Evolutionary conservation across 1,140 invertebrate genomes (phyloP).

Genomic region (Drosophila arizonae): DNA sequence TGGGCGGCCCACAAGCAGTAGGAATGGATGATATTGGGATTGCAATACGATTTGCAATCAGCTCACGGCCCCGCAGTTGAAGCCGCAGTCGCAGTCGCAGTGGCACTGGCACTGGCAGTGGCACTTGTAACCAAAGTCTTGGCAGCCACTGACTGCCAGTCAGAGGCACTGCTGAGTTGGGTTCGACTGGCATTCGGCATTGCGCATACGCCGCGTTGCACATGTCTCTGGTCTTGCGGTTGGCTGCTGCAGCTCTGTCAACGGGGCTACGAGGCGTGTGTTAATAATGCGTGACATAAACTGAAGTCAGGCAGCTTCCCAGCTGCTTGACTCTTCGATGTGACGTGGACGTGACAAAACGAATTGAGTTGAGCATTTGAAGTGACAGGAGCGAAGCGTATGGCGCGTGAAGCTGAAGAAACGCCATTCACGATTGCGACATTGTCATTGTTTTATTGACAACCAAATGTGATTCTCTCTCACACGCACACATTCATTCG

Average conservation of each 20-base stretch:
- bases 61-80: conserved; percentile 59
- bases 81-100: conserved; percentile 4
- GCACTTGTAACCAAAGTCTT: conserved; percentile 4
- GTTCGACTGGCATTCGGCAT: conserved; percentile 33
- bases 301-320: conserved; percentile 52
- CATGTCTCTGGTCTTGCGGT: conserved; percentile 30
- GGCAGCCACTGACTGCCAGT: conserved; percentile 13
- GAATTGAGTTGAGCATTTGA: conserved; percentile 77
- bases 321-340: conserved; percentile 39
- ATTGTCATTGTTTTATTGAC: conserved; percentile 61
- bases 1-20: conserved; percentile 23
- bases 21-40: conserved; percentile 44
- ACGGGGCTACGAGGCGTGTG: conserved; percentile 55
- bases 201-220: conserved; percentile 77
- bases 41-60: conserved; percentile 75
- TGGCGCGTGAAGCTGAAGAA: conserved; percentile 35
- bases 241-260: conserved; percentile 2
- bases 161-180: conserved; percentile 22
- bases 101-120: neutral
- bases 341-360: conserved; percentile 57
- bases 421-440: conserved; percentile 46
- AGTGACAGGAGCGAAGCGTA: conserved; percentile 57
- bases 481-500: conserved; percentile 19
- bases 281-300: conserved; percentile 80
- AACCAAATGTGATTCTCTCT: conserved; percentile 28